Evolutionary conservation across 2,797 vertebrate species (phyloP).

Genomic region (Aselliscus stoliczkanus): DNA sequence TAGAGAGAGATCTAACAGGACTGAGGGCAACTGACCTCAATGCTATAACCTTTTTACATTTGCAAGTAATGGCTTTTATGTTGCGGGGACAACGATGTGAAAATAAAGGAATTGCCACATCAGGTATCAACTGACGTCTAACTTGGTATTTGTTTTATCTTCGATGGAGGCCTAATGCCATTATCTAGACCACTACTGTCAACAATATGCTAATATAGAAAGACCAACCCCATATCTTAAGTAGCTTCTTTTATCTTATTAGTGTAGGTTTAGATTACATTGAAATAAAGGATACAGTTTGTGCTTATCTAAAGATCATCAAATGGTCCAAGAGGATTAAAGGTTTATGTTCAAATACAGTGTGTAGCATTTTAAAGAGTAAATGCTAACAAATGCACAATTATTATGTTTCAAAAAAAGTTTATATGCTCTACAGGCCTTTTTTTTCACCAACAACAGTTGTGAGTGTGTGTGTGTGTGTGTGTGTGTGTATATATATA

Average conservation of each 20-base stretch:
- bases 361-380: accelerated
- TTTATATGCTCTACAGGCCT: too few species aligned
- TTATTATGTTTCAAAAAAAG: not conserved
- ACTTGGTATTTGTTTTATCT: too few species aligned
- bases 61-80: not conserved
- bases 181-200: accelerated
- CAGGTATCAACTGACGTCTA: accelerated
- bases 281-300: not conserved
- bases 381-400: too few species aligned
- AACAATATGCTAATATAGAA: too few species aligned
- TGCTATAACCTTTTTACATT: not conserved
- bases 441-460: not conserved
- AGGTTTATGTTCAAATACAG: not conserved
- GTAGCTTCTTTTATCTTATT: too few species aligned
- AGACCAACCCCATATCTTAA: accelerated
- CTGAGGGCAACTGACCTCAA: not conserved
- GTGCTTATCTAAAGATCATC: not conserved
- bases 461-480: not conserved
- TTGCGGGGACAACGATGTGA: accelerated
- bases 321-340: not conserved
- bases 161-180: accelerated
- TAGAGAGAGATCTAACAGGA: accelerated
- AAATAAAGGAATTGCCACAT: accelerated
- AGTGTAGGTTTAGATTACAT: not conserved
- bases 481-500: not conserved